phyloP scores from a whole-genome alignment of 1,140 invertebrate genomes.

The Papilio polytes region DNA sequence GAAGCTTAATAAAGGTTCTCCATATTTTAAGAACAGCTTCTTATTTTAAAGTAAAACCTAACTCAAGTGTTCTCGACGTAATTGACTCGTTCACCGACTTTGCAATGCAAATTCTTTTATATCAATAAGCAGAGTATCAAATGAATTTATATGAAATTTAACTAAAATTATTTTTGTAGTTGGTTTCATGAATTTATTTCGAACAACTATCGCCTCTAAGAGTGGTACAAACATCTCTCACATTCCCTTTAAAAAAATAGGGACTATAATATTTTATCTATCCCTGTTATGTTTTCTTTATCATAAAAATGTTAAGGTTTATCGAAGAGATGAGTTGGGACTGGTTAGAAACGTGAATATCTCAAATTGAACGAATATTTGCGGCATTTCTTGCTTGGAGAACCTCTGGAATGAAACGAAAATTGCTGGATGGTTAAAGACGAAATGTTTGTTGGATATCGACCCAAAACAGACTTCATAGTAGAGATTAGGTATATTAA shows the following conservation, averaged over 20 bases:
- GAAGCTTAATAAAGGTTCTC: slow-evolving; percentile 29
- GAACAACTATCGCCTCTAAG: background rate
- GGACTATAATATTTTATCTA: too few relatives aligned
- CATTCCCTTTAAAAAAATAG: too few relatives aligned
- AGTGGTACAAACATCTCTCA: too few relatives aligned
- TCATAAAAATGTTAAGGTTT: background rate
- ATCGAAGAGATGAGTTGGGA: background rate
- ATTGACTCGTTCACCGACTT: background rate
- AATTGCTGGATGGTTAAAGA: background rate
- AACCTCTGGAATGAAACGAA: slow-evolving; percentile 24
- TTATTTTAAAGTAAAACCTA: slow-evolving; percentile 20
- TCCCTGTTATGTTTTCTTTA: too few relatives aligned
- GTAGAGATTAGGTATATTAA: too few relatives aligned
- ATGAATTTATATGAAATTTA: background rate
- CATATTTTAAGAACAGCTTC: slow-evolving; percentile 20
- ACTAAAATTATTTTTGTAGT: background rate
- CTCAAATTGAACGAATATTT: slow-evolving; percentile 19
- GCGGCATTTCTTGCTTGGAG: slow-evolving; percentile 13
- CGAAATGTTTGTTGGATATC: slow-evolving; percentile 6
- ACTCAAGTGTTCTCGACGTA: slow-evolving; percentile 15
- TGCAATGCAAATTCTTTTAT: background rate
- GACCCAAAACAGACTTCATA: background rate
- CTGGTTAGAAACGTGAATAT: background rate
- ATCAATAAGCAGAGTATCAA: background rate
- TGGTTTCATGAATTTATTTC: too few relatives aligned